Evolutionary conservation across 2,113 vertebrate genomes (phyloP).

Genomic region (Melierax canorus): DNA sequence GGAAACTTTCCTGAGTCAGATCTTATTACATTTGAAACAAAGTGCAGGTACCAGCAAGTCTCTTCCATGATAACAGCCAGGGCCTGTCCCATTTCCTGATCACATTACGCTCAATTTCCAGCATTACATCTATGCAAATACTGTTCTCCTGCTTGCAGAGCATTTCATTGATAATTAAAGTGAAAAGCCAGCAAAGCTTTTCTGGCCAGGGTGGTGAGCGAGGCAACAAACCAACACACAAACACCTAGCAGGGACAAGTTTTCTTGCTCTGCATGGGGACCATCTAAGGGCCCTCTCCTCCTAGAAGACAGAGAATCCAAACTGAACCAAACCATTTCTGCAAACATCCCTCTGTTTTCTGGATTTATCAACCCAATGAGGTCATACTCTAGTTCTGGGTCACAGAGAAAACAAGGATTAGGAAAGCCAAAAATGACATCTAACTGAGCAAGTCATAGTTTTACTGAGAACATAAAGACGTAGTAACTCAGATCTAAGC

Average conservation of each 20-base stretch:
- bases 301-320: neutral
- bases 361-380: accelerated
- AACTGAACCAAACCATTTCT: neutral
- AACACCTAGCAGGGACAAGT: neutral
- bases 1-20: slow-evolving; percentile 54
- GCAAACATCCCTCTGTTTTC: neutral
- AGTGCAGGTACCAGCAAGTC: slow-evolving; percentile 52
- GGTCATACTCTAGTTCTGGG: neutral
- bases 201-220: neutral
- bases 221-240: neutral
- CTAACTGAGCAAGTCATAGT: neutral
- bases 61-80: slow-evolving; percentile 32
- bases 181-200: neutral
- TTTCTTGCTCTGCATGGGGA: neutral
- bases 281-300: neutral
- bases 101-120: slow-evolving; percentile 34
- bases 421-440: neutral
- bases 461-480: neutral
- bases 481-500: neutral
- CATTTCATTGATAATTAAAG: slow-evolving; percentile 44
- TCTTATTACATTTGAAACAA: slow-evolving; percentile 42
- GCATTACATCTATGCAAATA: slow-evolving; percentile 52
- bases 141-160: slow-evolving; percentile 20
- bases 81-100: slow-evolving; percentile 53
- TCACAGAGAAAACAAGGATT: neutral